Conservation (phyloP, 2,888 invertebrate species). For the Tyria jacobaeae region DNA sequence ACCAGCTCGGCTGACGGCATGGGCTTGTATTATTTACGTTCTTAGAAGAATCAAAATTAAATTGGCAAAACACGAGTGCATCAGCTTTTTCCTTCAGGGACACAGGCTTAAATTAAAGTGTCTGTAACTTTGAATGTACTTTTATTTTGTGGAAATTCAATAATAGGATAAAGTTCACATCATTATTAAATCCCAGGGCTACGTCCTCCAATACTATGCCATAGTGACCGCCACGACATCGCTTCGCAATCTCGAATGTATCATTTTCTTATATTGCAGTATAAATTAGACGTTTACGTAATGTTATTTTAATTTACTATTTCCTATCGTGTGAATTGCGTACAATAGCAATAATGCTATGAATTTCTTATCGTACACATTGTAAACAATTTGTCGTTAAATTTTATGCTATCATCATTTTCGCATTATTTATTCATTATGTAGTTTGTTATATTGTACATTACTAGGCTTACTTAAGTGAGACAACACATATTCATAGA, state of each 20-base stretch:
- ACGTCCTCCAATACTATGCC: neutral
- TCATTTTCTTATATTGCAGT: constrained; percentile 30
- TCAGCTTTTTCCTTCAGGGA: no score
- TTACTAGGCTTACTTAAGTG: neutral
- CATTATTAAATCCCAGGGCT: neutral
- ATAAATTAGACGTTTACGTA: constrained; percentile 33
- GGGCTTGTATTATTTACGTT: no score
- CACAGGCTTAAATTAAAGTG: no score
- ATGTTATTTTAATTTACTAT: constrained; percentile 49
- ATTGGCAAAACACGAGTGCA: no score
- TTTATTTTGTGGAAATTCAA: no score
- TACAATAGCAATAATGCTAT: constrained; percentile 48
- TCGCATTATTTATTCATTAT: constrained; percentile 47
- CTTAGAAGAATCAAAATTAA: no score
- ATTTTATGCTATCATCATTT: constrained; percentile 40
- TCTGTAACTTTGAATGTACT: no score
- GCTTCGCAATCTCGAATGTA: constrained; percentile 17
- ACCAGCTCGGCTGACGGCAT: no score
- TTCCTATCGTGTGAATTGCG: constrained; percentile 52
- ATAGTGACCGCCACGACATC: constrained; percentile 15
- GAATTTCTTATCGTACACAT: constrained; percentile 34
- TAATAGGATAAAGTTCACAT: neutral
- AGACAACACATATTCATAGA: neutral
- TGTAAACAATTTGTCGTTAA: constrained; percentile 34
- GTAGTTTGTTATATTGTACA: constrained; percentile 20